Conservation (phyloP, 2,113 vertebrate species). For the Formicarius rufipectus region DNA sequence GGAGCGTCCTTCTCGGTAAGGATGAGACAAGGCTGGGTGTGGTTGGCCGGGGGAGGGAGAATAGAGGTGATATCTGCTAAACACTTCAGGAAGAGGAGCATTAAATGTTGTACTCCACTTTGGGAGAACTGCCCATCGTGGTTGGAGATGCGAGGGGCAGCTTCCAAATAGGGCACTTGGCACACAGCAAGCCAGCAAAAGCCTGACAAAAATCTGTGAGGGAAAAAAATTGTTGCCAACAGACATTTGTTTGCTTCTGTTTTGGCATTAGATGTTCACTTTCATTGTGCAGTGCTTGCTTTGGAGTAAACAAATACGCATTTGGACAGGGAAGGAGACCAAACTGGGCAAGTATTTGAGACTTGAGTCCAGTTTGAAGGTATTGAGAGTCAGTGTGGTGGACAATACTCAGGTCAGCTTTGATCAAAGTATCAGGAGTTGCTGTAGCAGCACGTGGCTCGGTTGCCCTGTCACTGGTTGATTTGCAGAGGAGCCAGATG, state of each 20-base stretch:
- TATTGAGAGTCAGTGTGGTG: neutral
- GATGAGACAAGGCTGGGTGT: neutral
- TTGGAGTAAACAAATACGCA: neutral
- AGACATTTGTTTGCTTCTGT: neutral
- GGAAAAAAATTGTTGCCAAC: neutral
- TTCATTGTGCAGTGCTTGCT: neutral
- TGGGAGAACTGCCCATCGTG: fast-evolving
- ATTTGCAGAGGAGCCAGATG: neutral
- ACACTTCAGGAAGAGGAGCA: neutral
- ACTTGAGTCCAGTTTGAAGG: neutral
- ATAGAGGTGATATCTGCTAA: neutral
- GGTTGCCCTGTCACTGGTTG: neutral
- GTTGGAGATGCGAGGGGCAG: fast-evolving
- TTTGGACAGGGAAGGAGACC: fast-evolving
- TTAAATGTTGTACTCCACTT: neutral
- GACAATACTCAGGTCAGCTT: neutral
- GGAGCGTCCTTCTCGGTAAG: constrained; percentile 93
- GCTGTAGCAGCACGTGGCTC: neutral
- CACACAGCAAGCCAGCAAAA: neutral
- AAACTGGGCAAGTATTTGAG: neutral
- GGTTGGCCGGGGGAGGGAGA: neutral
- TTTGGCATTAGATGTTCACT: neutral
- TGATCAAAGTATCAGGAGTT: neutral
- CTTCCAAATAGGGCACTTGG: fast-evolving
- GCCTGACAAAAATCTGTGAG: neutral